A percentile compares a stretch with the other conserved stretches of the same genome.
Conservation (phyloP, 2,888 invertebrate species). For the Griposia aprilina region DNA sequence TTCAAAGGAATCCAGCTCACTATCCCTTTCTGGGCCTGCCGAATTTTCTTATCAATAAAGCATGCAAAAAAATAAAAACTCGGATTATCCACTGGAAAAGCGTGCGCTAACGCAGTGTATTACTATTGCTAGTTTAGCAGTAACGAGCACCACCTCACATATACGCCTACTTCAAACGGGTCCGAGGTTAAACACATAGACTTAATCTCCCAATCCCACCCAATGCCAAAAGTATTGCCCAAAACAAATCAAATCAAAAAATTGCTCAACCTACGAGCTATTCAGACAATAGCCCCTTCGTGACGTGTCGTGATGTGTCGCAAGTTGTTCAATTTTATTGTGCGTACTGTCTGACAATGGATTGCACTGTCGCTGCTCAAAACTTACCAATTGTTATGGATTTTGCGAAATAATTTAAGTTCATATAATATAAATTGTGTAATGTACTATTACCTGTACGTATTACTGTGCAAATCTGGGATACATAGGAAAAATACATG, state of each 20-base stretch:
- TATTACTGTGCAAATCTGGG: neutral
- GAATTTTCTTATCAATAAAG: too few species aligned
- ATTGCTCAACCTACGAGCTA: constrained; percentile 40
- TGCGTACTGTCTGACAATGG: constrained; percentile 71
- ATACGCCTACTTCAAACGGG: constrained; percentile 6
- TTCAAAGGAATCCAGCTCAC: too few species aligned
- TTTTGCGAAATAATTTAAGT: constrained; percentile 59
- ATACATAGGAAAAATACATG: too few species aligned
- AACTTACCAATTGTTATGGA: constrained; percentile 54
- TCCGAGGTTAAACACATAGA: neutral
- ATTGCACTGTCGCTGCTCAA: constrained; percentile 64
- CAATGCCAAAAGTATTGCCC: constrained; percentile 49
- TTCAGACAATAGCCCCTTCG: constrained; percentile 59
- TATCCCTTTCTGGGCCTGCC: too few species aligned
- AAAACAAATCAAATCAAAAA: constrained; percentile 55
- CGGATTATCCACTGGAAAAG: neutral
- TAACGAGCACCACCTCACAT: neutral
- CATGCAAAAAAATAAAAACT: too few species aligned
- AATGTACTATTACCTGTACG: constrained; percentile 8
- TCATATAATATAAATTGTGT: neutral
- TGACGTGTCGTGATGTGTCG: constrained; percentile 57
- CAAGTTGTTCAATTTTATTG: constrained; percentile 70
- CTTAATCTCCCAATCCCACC: constrained; percentile 38
- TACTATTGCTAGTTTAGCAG: neutral
- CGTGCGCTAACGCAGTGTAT: neutral